Evolutionary conservation across 2,888 invertebrate genomes (phyloP).

Genomic region (Perithous albicinctus): DNA sequence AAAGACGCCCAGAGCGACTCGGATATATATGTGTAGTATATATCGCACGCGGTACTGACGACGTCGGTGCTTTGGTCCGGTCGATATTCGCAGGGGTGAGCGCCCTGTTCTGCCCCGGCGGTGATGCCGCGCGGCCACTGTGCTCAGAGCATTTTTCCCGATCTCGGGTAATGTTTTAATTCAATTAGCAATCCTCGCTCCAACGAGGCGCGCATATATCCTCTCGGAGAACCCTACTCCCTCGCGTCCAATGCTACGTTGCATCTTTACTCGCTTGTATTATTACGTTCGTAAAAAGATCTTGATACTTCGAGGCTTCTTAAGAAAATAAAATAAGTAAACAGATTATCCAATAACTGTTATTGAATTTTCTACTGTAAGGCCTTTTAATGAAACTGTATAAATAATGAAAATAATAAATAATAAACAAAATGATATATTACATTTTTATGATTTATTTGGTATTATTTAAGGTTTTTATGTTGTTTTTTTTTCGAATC

Average conservation of each 20-base stretch:
- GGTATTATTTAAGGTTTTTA: too few species aligned
- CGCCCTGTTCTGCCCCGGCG: slow-evolving; percentile 73
- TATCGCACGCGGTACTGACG: slow-evolving; percentile 28
- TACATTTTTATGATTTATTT: too few species aligned
- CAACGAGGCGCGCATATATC: slow-evolving; percentile 31
- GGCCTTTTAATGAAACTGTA: too few species aligned
- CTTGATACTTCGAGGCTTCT: not conserved
- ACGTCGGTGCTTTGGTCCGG: slow-evolving; percentile 66
- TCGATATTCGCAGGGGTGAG: slow-evolving; percentile 81
- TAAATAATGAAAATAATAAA: too few species aligned
- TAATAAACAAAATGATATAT: too few species aligned
- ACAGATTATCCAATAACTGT: too few species aligned
- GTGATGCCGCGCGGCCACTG: slow-evolving; percentile 15
- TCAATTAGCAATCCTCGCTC: slow-evolving; percentile 51
- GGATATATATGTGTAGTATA: slow-evolving; percentile 13
- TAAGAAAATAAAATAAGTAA: too few species aligned
- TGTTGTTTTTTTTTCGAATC: too few species aligned
- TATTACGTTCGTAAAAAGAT: not conserved
- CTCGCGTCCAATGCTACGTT: slow-evolving; percentile 3
- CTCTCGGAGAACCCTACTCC: slow-evolving; percentile 9
- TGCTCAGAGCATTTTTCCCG: slow-evolving; percentile 42
- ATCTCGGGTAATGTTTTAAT: slow-evolving; percentile 59
- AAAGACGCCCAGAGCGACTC: slow-evolving; percentile 40
- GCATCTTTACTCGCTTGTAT: slow-evolving; percentile 5
- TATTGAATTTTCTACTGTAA: too few species aligned